Percentiles rank a stretch among this genome's conserved stretches.
Evolutionary conservation across 2,888 invertebrate species (phyloP).

Genomic region (Cheilosia soror): DNA sequence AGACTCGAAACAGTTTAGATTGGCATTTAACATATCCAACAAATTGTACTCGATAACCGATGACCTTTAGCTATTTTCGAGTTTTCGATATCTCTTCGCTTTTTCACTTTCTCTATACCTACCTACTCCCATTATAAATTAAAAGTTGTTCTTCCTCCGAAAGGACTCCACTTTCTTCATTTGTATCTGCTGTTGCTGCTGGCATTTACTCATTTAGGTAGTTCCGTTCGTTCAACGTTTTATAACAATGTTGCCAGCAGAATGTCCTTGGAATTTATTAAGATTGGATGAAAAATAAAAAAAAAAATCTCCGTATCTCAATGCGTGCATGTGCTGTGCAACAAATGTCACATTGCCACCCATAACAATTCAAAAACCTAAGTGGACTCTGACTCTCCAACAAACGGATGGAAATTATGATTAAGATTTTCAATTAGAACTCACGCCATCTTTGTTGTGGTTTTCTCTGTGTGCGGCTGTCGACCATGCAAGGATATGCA

Average conservation of each 20-base stretch:
- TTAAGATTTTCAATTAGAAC: constrained; percentile 73
- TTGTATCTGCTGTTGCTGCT: too few relatives aligned
- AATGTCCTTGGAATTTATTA: constrained; percentile 45
- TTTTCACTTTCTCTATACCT: too few relatives aligned
- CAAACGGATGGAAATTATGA: constrained; percentile 65
- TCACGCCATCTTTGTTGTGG: constrained; percentile 66
- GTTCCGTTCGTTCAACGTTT: background rate
- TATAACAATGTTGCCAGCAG: constrained; percentile 2
- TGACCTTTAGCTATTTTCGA: constrained; percentile 46
- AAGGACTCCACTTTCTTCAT: too few relatives aligned
- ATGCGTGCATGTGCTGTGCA: constrained; percentile 62
- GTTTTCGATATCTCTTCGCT: background rate
- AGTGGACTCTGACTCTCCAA: constrained; percentile 44
- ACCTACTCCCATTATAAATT: too few relatives aligned
- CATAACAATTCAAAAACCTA: constrained; percentile 38
- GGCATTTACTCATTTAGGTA: too few relatives aligned
- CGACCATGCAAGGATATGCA: constrained; percentile 56
- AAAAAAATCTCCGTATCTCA: constrained; percentile 14
- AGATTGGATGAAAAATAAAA: background rate
- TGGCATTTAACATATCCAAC: constrained; percentile 50
- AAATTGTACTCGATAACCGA: constrained; percentile 40
- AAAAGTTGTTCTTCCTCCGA: too few relatives aligned
- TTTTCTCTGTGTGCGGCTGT: background rate
- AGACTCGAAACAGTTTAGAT: background rate
- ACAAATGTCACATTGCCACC: constrained; percentile 44